These are phyloP conservation scores for Zaprionus lineosus DNA, from an alignment of 2,888 invertebrate species.

Conservation along the genomic window DNA sequence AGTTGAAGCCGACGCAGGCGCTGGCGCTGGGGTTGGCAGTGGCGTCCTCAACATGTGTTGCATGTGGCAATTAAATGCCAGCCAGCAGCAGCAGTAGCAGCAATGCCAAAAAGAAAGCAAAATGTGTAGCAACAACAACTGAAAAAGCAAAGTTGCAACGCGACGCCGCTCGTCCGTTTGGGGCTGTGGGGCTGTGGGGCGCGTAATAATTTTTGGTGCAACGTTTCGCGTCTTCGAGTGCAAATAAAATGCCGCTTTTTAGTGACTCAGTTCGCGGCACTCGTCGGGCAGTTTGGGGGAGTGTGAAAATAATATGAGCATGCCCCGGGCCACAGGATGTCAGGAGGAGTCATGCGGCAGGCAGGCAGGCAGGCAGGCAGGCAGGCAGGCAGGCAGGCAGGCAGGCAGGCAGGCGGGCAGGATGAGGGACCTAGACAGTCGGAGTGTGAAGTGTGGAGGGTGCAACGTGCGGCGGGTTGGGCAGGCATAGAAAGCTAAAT, in stretches of 20 bases:
- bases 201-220: constrained; percentile 68
- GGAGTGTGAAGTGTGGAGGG: neutral
- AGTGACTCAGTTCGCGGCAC: constrained; percentile 68
- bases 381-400: too few relatives aligned
- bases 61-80: constrained; percentile 75
- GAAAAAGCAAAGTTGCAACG: constrained; percentile 30
- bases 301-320: constrained; percentile 64
- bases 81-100: constrained; percentile 26
- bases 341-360: neutral
- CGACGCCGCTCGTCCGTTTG: constrained; percentile 12
- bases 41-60: constrained; percentile 72
- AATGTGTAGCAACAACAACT: constrained; percentile 24
- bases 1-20: neutral
- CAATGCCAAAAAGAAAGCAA: constrained; percentile 42
- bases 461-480: constrained; percentile 8
- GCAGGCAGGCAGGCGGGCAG: neutral
- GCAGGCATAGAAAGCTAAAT: constrained; percentile 57
- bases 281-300: constrained; percentile 27
- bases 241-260: constrained; percentile 73
- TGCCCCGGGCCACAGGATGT: constrained; percentile 46
- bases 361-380: neutral
- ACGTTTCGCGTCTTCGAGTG: constrained; percentile 64
- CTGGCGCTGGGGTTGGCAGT: constrained; percentile 25
- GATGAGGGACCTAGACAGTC: constrained; percentile 1
- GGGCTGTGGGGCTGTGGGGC: constrained; percentile 27